phyloP scores from a whole-genome alignment of 2,113 vertebrate species.

The Sturnus vulgaris region DNA sequence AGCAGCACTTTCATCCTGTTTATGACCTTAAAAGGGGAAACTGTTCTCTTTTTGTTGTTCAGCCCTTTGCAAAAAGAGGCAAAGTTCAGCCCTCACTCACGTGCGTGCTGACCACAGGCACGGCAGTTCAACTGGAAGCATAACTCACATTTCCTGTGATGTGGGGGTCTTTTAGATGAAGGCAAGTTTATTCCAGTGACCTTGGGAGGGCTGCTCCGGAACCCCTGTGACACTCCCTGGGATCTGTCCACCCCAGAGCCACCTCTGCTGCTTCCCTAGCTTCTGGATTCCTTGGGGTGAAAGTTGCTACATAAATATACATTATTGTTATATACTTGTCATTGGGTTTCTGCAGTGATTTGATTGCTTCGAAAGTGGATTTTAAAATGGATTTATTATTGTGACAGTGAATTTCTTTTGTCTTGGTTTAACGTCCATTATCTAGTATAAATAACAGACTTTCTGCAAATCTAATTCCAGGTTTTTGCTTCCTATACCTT shows the following conservation, averaged over 20 bases:
- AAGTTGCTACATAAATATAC: background rate
- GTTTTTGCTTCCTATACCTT: slow-evolving; percentile 38
- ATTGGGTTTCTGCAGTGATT: background rate
- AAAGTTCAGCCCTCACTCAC: slow-evolving; percentile 24
- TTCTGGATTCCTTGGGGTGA: background rate
- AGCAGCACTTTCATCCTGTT: slow-evolving; percentile 43
- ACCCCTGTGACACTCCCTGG: background rate
- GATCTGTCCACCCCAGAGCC: background rate
- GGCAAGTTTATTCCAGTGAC: background rate
- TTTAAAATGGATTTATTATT: slow-evolving; percentile 43
- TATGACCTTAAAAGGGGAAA: slow-evolving; percentile 43
- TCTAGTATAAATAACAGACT: slow-evolving; percentile 26
- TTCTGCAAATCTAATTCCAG: slow-evolving; percentile 32
- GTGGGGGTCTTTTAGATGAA: background rate
- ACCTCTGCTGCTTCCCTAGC: background rate
- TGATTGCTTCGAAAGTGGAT: slow-evolving; percentile 27
- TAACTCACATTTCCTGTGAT: background rate
- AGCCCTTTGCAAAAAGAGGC: background rate
- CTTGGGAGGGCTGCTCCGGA: background rate
- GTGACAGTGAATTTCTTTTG: slow-evolving; percentile 30
- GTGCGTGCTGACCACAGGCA: background rate
- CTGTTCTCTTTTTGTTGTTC: background rate
- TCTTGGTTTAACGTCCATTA: slow-evolving; percentile 6
- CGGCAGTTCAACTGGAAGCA: background rate
- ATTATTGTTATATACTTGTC: background rate